Evolutionary conservation across 2,888 invertebrate species (phyloP).

Genomic region (Euphydryas editha): DNA sequence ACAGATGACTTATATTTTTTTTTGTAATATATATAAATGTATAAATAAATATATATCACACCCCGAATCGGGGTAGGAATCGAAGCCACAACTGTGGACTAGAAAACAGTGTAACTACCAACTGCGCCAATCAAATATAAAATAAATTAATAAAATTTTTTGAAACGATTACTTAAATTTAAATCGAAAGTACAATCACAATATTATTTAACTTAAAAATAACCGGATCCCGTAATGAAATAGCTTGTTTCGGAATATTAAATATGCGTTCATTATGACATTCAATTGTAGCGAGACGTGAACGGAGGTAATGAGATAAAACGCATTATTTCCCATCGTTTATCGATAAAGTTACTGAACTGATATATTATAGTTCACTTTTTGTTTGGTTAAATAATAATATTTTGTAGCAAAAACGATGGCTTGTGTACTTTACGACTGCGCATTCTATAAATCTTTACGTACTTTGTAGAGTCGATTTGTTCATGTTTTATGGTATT

Average conservation of each 20-base stretch:
- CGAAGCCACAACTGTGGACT: too few species aligned
- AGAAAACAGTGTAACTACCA: too few species aligned
- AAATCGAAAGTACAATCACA: background rate
- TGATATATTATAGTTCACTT: background rate
- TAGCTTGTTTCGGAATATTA: conserved; percentile 19
- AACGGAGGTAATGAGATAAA: conserved; percentile 26
- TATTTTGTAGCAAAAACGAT: too few species aligned
- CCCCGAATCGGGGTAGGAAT: too few species aligned
- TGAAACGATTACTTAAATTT: background rate
- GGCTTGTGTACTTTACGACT: too few species aligned
- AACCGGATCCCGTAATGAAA: background rate
- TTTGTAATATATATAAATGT: too few species aligned
- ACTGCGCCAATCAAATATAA: too few species aligned
- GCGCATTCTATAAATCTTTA: too few species aligned
- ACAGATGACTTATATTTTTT: too few species aligned
- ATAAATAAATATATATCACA: too few species aligned
- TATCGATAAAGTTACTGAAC: background rate
- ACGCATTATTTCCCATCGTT: conserved; percentile 11
- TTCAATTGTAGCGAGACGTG: conserved; percentile 24
- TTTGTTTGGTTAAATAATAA: background rate
- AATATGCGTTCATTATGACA: conserved; percentile 29
- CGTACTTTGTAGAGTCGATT: too few species aligned
- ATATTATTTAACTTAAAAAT: conserved; percentile 7
- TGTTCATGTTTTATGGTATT: too few species aligned
- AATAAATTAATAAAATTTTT: background rate